These are phyloP conservation scores for Muntiacus muntjak DNA, from an alignment of 2,113 vertebrate species.

Conservation along the genomic window DNA sequence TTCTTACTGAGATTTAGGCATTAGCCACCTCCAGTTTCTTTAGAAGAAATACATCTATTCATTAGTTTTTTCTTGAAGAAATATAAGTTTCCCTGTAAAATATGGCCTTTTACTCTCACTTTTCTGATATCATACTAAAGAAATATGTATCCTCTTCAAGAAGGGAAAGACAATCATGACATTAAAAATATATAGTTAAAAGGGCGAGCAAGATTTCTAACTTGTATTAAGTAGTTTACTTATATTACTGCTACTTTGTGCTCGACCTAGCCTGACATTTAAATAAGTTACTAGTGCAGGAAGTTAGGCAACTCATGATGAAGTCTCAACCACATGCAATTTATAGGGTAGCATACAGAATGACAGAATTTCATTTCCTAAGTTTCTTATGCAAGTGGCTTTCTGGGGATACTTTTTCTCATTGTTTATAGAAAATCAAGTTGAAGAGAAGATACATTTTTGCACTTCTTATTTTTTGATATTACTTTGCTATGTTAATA, in stretches of 20 bases:
- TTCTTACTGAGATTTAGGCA: conserved; percentile 43
- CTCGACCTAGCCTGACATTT: background rate
- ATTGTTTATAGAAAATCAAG: background rate
- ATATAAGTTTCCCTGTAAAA: background rate
- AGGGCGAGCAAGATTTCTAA: rapidly evolving
- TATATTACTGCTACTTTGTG: background rate
- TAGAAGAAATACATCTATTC: background rate
- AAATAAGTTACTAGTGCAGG: background rate
- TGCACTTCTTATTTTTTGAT: background rate
- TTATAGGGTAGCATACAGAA: background rate
- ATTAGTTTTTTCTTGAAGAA: conserved; percentile 54
- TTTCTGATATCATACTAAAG: background rate
- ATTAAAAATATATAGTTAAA: background rate
- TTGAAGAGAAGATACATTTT: background rate
- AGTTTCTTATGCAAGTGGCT: background rate
- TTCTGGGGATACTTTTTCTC: background rate
- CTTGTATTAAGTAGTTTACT: background rate
- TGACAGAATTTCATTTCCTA: background rate
- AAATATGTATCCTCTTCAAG: background rate
- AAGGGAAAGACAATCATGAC: background rate
- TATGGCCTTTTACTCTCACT: background rate
- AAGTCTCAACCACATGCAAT: background rate
- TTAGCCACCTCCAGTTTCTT: conserved; percentile 39
- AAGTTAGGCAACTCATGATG: background rate
- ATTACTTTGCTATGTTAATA: background rate